Evolutionary conservation across 2,113 vertebrate genomes (phyloP).

Genomic region (Mellivora capensis): DNA sequence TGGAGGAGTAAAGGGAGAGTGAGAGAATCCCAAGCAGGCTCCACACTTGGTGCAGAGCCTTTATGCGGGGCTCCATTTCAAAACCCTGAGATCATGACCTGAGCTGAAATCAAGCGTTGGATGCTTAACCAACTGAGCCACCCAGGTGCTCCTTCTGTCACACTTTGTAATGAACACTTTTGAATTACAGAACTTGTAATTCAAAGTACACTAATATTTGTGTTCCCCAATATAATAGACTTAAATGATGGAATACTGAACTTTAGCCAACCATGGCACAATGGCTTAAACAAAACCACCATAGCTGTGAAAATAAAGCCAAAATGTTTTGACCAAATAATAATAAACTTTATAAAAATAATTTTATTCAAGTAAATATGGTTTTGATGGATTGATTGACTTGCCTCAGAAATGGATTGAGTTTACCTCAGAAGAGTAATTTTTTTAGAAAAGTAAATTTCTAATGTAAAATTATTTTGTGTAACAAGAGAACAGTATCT

Average conservation of each 20-base stretch:
- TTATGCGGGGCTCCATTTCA: neutral
- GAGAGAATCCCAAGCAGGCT: neutral
- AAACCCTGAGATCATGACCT: neutral
- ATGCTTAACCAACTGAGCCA: neutral
- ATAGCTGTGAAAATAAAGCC: neutral
- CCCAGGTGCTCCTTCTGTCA: neutral
- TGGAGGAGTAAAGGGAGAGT: neutral
- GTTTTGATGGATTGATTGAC: neutral
- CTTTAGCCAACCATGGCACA: neutral
- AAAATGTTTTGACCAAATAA: neutral
- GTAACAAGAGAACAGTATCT: neutral
- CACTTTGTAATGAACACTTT: neutral
- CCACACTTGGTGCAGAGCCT: neutral
- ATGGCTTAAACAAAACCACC: neutral
- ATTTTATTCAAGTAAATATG: constrained; percentile 14
- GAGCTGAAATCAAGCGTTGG: neutral
- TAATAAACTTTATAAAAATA: neutral
- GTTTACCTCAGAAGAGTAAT: neutral
- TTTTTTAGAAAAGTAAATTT: neutral
- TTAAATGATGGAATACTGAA: neutral
- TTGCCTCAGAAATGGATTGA: neutral
- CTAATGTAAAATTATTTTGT: constrained; percentile 34
- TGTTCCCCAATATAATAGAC: neutral
- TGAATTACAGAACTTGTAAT: neutral
- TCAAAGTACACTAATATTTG: neutral